Conservation (phyloP, 2,888 invertebrate species). For the Megamerina dolium region DNA sequence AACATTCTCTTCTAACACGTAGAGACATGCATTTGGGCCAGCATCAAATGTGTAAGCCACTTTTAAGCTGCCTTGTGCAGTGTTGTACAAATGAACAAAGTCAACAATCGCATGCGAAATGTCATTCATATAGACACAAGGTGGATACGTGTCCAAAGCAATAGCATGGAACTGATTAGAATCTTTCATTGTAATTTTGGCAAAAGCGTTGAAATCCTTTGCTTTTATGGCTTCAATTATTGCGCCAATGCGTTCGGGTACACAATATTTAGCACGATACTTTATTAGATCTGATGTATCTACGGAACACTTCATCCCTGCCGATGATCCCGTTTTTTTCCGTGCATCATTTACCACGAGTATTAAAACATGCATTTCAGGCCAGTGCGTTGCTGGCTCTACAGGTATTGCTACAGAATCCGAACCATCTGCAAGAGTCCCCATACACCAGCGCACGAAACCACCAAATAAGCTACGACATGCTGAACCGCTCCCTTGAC, state of each 20-base stretch:
- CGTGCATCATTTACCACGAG: slow-evolving; percentile 78
- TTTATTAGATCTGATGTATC: slow-evolving; percentile 77
- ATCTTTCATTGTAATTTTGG: slow-evolving; percentile 93
- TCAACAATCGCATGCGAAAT: slow-evolving; percentile 73
- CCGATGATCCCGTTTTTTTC: slow-evolving; percentile 81
- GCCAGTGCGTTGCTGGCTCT: slow-evolving; percentile 74
- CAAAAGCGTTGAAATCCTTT: slow-evolving; percentile 76
- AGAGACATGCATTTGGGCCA: slow-evolving; percentile 93
- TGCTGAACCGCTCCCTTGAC: slow-evolving; percentile 91
- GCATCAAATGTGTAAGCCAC: slow-evolving; percentile 98
- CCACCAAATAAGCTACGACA: slow-evolving; percentile 93
- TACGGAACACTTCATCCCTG: slow-evolving; percentile 78
- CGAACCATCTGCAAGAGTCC: slow-evolving; percentile 57
- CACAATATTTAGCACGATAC: slow-evolving; percentile 64
- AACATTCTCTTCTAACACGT: slow-evolving; percentile 70
- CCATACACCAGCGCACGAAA: slow-evolving; percentile 88
- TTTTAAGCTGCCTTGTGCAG: slow-evolving; percentile 56
- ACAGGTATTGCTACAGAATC: slow-evolving; percentile 77
- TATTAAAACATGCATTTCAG: slow-evolving; percentile 81
- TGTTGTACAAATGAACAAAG: slow-evolving; percentile 79
- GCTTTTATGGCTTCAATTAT: slow-evolving; percentile 52
- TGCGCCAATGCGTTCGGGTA: slow-evolving; percentile 63
- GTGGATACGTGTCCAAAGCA: slow-evolving; percentile 89
- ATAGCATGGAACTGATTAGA: slow-evolving; percentile 96
- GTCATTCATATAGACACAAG: slow-evolving; percentile 88